Conservation (phyloP, 2,888 invertebrate species). For the Teinopalpus imperialis region DNA sequence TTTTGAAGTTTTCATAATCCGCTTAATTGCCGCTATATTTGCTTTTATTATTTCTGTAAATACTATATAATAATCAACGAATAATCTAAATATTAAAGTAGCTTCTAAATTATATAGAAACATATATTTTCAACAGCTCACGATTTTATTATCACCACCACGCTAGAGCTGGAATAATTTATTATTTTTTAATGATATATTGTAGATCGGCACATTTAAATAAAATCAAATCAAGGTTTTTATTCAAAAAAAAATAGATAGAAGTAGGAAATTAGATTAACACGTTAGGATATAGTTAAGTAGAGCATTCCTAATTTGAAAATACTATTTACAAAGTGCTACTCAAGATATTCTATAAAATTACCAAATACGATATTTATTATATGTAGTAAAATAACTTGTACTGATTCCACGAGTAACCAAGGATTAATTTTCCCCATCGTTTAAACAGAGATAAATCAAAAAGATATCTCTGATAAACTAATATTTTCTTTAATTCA, state of each 20-base stretch:
- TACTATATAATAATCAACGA: no score
- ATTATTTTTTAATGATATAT: neutral
- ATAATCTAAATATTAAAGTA: no score
- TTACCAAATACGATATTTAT: neutral
- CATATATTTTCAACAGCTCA: no score
- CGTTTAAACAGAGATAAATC: no score
- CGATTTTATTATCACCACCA: conserved; percentile 1
- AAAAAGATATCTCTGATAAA: no score
- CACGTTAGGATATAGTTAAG: conserved; percentile 12
- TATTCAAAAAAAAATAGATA: neutral
- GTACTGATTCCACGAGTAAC: no score
- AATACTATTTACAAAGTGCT: conserved; percentile 6
- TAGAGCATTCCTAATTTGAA: conserved; percentile 2
- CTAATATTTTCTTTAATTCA: no score
- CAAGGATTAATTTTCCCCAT: no score
- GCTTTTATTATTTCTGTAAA: conserved; percentile 18
- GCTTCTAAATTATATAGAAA: no score
- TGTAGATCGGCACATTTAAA: neutral
- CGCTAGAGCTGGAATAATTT: neutral
- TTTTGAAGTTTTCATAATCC: conserved; percentile 16
- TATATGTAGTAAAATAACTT: neutral
- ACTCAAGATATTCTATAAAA: neutral
- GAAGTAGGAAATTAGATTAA: neutral
- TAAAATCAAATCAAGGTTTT: neutral
- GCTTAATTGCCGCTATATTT: conserved; percentile 23